phyloP scores from a whole-genome alignment of 2,113 vertebrate genomes.

The Chauna torquata region DNA sequence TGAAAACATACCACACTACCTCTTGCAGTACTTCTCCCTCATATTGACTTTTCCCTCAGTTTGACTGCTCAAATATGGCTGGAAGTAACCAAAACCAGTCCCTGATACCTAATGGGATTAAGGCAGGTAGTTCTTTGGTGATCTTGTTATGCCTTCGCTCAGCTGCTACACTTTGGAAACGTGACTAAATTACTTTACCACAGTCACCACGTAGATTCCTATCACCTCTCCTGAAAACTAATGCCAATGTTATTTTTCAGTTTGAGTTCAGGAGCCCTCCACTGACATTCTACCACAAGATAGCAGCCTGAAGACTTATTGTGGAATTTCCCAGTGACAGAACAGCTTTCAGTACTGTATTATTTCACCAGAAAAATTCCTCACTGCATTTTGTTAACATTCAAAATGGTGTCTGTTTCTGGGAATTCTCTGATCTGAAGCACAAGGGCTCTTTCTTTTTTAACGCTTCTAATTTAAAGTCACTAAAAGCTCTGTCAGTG shows the following conservation, averaged over 20 bases:
- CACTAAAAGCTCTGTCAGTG: not conserved
- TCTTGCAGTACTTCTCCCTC: not conserved
- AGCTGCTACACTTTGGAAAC: not conserved
- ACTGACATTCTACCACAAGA: not conserved
- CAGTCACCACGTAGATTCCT: not conserved
- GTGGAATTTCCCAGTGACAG: constrained; percentile 16
- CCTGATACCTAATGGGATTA: not conserved
- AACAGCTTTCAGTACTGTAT: not conserved
- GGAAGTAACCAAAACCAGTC: not conserved
- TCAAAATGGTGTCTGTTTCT: constrained; percentile 2
- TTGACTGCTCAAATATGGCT: not conserved
- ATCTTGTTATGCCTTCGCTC: not conserved
- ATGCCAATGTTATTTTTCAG: not conserved
- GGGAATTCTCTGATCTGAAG: not conserved
- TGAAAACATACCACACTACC: not conserved
- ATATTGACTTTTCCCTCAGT: not conserved
- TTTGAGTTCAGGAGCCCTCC: not conserved
- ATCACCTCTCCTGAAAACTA: not conserved
- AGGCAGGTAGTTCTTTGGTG: not conserved
- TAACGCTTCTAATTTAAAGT: not conserved
- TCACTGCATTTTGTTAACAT: not conserved
- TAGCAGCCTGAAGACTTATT: not conserved
- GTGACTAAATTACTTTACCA: not conserved
- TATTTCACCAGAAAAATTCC: not conserved
- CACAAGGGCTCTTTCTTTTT: not conserved